Evolutionary conservation across 2,888 invertebrate species (phyloP).

Genomic region (Tetranychus piercei): DNA sequence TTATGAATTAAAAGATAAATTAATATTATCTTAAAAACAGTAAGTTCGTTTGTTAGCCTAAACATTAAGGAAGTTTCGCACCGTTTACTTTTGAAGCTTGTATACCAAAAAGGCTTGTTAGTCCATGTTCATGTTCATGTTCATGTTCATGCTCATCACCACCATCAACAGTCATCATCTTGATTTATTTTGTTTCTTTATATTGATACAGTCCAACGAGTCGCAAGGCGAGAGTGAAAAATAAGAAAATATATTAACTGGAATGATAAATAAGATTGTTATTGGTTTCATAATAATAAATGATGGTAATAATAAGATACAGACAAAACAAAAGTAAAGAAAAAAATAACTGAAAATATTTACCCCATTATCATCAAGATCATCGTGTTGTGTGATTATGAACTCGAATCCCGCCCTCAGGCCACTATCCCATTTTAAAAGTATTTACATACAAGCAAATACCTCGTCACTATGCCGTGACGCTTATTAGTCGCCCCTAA

Average conservation of each 20-base stretch:
- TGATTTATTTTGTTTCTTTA: not conserved
- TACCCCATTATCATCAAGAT: not conserved
- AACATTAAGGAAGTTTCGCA: slow-evolving; percentile 1
- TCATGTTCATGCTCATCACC: not conserved
- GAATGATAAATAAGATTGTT: not conserved
- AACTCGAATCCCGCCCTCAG: not conserved
- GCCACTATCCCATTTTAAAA: not conserved
- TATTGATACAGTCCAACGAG: not conserved
- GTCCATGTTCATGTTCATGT: not conserved
- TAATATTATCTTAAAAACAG: not conserved
- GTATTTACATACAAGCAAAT: not conserved
- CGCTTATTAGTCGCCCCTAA: not conserved
- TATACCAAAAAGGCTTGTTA: not conserved
- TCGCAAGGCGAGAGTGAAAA: not conserved
- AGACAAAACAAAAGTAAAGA: not conserved
- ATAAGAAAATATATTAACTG: not conserved
- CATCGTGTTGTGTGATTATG: not conserved
- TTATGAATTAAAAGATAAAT: not conserved
- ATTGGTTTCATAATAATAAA: not conserved
- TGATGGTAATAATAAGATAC: not conserved
- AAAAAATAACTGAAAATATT: not conserved
- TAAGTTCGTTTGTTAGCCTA: not conserved
- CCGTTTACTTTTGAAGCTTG: not conserved
- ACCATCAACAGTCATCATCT: not conserved
- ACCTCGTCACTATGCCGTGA: not conserved